These are phyloP conservation scores for Acrocera orbiculus DNA, from an alignment of 2,888 invertebrate species.

Conservation along the genomic window DNA sequence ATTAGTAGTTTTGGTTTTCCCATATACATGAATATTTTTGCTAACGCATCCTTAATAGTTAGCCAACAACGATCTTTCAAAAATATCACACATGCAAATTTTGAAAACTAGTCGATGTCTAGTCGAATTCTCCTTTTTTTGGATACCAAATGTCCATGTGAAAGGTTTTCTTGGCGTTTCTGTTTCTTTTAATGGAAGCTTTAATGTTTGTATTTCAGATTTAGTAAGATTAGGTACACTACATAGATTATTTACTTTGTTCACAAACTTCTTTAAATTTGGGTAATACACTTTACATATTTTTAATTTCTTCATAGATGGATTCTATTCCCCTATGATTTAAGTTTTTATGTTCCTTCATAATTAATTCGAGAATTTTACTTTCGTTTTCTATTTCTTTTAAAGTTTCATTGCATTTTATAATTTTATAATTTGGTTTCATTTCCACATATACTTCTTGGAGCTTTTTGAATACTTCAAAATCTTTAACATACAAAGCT, in stretches of 20 bases:
- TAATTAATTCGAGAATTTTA: neutral
- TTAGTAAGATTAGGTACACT: neutral
- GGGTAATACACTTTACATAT: neutral
- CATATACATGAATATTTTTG: neutral
- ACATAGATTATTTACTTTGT: conserved; percentile 2
- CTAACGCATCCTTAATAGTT: neutral
- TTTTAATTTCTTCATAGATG: neutral
- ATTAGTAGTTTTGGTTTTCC: conserved; percentile 1
- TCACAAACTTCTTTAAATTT: neutral
- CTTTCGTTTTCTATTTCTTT: neutral
- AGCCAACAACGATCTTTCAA: neutral
- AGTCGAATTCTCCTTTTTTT: neutral
- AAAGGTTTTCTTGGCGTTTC: neutral
- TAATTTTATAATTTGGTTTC: neutral
- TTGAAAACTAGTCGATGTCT: conserved; percentile 3
- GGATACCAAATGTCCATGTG: conserved; percentile 2
- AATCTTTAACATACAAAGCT: neutral
- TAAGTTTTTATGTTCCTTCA: neutral
- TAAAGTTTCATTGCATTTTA: neutral
- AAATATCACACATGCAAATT: neutral
- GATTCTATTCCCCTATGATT: neutral
- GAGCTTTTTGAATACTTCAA: neutral
- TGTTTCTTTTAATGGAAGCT: neutral
- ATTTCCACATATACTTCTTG: neutral
- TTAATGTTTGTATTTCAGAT: conserved; percentile 1